Base-by-base conservation (phyloP, 2,113 vertebrate species). In the Syrrhaptes paradoxus region DNA sequence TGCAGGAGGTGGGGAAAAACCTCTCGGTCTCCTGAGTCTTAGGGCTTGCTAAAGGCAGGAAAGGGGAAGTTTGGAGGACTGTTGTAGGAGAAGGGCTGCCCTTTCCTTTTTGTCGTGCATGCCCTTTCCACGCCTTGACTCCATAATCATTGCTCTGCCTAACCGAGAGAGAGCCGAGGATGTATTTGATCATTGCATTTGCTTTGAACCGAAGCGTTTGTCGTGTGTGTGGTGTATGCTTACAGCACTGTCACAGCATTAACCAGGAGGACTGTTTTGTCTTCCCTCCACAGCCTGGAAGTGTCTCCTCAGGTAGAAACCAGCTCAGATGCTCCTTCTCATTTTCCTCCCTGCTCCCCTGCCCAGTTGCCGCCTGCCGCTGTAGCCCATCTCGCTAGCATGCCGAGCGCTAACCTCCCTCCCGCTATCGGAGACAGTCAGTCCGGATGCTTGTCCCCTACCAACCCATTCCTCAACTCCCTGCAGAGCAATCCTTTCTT, bases 261-360 rank as follows among this genome's bases (percentile, higher is more conserved):
- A 99, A 99, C 98, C 97, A 95, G 96, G 98, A 98, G 98, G 98
- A 97, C 96, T 96, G 87, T 97, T 99, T 98, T 99, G 97, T 98
- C 97, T 99, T 98, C 98, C 98, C 99, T 99, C 98, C 99, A 99
- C 99, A 99, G 99, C 98, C 98, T 98, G 98, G 98, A 99, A 98
- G 98, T 99, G 98, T 99, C 98, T 98, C 98, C 98, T 98, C 98
- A 98, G 98, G 98, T 98, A 99, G 98, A 98, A 97, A 95, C 98
- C 98, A 98, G 97, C 98, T 98, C 98, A 97, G 98, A 98, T 89
- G 98, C 98, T 95, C 95, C 96, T 96, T 88, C 80, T 97, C 97
- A 94, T 96, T 96, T 83, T 95, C 93, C 98, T 98, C 97, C 97
- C 95, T 15, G 96, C 96, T 95, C 96, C 97, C 98, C 97, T 85